Conservation (phyloP, 2,888 invertebrate species). For the Nomada ferruginata region DNA sequence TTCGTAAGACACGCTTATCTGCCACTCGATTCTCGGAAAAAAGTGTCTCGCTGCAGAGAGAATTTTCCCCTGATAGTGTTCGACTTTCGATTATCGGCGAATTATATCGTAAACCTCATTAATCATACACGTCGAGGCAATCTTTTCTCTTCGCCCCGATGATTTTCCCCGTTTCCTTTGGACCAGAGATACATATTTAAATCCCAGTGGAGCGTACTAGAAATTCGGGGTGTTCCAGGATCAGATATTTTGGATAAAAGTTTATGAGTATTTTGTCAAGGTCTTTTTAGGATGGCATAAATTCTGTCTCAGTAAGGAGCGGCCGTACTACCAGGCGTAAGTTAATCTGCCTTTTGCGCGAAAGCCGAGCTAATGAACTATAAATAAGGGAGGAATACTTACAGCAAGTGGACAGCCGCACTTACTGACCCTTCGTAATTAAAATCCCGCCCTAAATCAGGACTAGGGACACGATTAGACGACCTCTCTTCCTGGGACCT, state of each 20-base stretch:
- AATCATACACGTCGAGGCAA: constrained; percentile 42
- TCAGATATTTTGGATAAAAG: not conserved
- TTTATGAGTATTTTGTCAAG: not conserved
- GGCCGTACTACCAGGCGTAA: constrained; percentile 50
- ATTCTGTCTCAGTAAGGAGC: constrained; percentile 31
- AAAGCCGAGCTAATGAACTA: constrained; percentile 78
- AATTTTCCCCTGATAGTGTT: constrained; percentile 15
- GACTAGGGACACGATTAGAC: constrained; percentile 79
- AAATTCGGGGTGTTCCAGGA: not conserved
- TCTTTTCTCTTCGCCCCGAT: not conserved
- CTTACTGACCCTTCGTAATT: constrained; percentile 82
- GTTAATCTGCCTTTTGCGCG: constrained; percentile 74
- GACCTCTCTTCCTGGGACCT: constrained; percentile 66
- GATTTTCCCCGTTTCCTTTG: not conserved
- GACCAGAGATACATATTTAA: not conserved
- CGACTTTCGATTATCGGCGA: constrained; percentile 13
- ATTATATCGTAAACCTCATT: constrained; percentile 17
- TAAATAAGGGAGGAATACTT: constrained; percentile 78
- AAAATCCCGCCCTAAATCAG: constrained; percentile 82
- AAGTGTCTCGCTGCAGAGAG: constrained; percentile 15
- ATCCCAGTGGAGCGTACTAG: not conserved
- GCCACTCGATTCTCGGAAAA: constrained; percentile 57
- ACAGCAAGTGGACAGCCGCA: constrained; percentile 70
- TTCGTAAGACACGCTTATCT: constrained; percentile 67
- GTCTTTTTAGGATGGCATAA: not conserved